Conservation (phyloP, 2,888 invertebrate genomes). For the Morpho helenor region DNA sequence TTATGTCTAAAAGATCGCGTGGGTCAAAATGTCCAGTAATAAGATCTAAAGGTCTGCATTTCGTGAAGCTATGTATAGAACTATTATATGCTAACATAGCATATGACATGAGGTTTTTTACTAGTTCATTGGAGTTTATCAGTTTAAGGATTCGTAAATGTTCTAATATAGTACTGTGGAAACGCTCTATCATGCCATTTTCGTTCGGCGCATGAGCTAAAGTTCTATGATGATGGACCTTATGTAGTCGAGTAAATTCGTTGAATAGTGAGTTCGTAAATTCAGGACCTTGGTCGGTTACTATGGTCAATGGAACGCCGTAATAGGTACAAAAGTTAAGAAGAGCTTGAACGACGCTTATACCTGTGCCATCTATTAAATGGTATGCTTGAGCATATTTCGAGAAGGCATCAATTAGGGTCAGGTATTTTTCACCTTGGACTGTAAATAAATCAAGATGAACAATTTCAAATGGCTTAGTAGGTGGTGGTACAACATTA, state of each 20-base stretch:
- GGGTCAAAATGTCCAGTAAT: constrained; percentile 33
- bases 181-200: constrained; percentile 24
- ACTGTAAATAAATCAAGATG: constrained; percentile 26
- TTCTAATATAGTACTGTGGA: constrained; percentile 27
- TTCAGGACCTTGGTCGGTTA: constrained; percentile 29
- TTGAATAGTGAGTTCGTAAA: constrained; percentile 30
- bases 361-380: constrained; percentile 19
- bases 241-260: constrained; percentile 23
- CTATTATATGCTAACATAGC: constrained; percentile 22
- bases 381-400: constrained; percentile 25
- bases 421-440: constrained; percentile 20
- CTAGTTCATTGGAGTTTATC: constrained; percentile 17
- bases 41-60: constrained; percentile 30
- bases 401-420: constrained; percentile 21
- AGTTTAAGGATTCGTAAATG: constrained; percentile 26
- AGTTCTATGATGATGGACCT: constrained; percentile 23
- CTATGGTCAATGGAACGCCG: too few species aligned
- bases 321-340: too few species aligned
- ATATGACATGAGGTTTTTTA: constrained; percentile 21
- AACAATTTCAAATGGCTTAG: constrained; percentile 26
- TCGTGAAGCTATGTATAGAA: constrained; percentile 30
- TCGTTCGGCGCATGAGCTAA: constrained; percentile 24
- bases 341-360: constrained; percentile 22
- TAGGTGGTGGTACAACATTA: constrained; percentile 23
- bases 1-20: constrained; percentile 29